Base-by-base conservation (phyloP, 1,140 invertebrate genomes). In the Drosophila oshimai region DNA sequence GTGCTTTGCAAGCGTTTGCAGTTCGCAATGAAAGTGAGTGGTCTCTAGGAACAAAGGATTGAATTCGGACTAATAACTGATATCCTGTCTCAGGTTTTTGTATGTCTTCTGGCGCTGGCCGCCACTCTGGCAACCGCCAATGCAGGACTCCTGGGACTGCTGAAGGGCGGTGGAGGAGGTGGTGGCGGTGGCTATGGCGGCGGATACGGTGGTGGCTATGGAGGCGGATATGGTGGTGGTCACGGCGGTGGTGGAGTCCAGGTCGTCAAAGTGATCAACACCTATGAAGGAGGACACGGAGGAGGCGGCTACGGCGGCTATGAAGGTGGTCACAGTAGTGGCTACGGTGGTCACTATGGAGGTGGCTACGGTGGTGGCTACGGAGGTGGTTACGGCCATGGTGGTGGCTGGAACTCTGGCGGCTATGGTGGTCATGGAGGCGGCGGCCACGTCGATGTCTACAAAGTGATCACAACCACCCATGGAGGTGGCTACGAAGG, bases 21-120 rank as follows among this genome's bases (percentile, higher is more conserved):
- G 6, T 31, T 61, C 31, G 36, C 31, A 36, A 87, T 87, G 81
- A 87, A 77, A 87, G 81, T 87, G 69, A 87, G 81, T 77, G 49
- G n/a, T 17, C 6, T 13, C 13, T 10, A n/a, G 4, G 4, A 36
- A 20, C 6, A 20, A 60, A 70, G 67, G 54, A 61, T 71, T 61
- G 13, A 12, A 22, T n/a, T n/a, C 15, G 24, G 54, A 54, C 24
- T 37, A 44, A 45, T 37, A 68, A 54, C 24, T 37, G 47, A 45
- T 37, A 41, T 57, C 10, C 37, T 9, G 60, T 24, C 7, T 0
- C 33, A 90, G 88, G 39, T 87, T 10, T 88, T 90, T 45, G 70
- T 89, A 54, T 90, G 81, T 73, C 44, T 90, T 2, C 58, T 90
- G 60, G 88, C 79, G 37, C 46, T 90, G 42, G 49, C 55, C 39